Conservation (phyloP, 2,888 invertebrate species). For the Leptopilina drosophilae region DNA sequence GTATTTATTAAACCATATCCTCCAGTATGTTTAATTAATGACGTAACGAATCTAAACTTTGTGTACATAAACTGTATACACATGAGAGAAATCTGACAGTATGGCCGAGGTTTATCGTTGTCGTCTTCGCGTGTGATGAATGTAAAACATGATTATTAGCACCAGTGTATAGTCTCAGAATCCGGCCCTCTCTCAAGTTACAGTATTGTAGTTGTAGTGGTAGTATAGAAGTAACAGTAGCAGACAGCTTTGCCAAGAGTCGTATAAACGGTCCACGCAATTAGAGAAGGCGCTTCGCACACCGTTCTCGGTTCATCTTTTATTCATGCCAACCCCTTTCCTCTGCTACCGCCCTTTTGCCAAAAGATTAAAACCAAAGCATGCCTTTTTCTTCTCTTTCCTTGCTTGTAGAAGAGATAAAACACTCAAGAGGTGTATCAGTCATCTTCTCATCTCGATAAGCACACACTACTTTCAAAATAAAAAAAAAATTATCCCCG, state of each 20-base stretch:
- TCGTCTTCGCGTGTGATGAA: slow-evolving; percentile 59
- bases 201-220: slow-evolving; percentile 43
- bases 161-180: slow-evolving; percentile 52
- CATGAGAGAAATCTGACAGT: neutral
- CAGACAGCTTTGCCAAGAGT: slow-evolving; percentile 60
- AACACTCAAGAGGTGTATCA: slow-evolving; percentile 21
- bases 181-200: slow-evolving; percentile 54
- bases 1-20: too few species aligned
- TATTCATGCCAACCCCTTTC: slow-evolving; percentile 67
- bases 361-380: slow-evolving; percentile 72
- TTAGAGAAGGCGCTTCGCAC: slow-evolving; percentile 75
- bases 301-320: slow-evolving; percentile 71
- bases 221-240: slow-evolving; percentile 40
- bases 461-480: neutral
- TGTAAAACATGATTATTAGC: slow-evolving; percentile 65
- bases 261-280: slow-evolving; percentile 74
- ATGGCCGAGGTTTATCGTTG: slow-evolving; percentile 47
- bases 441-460: slow-evolving; percentile 19
- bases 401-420: slow-evolving; percentile 33
- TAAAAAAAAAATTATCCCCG: neutral
- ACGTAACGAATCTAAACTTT: neutral
- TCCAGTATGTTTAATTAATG: neutral
- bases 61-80: neutral
- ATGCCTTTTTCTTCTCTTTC: slow-evolving; percentile 47
- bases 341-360: slow-evolving; percentile 54